Conservation (phyloP, 2,113 vertebrate genomes). For the Zingel zingel region DNA sequence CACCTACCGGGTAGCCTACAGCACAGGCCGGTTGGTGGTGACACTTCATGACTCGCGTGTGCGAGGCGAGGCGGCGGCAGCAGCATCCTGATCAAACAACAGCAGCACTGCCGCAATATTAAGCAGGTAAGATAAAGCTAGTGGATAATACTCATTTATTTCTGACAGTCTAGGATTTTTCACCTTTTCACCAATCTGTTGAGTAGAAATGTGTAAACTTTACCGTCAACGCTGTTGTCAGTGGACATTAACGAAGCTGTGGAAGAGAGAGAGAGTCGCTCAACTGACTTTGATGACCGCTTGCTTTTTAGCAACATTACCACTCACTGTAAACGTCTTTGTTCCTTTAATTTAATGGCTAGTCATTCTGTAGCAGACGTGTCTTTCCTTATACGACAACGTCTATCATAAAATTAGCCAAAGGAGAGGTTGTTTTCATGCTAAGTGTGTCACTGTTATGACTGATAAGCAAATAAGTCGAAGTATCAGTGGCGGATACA, state of each 20-base stretch:
- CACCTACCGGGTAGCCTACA: conserved; percentile 72
- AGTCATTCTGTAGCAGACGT: conserved; percentile 3
- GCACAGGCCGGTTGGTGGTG: neutral
- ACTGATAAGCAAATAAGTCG: neutral
- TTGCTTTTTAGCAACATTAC: neutral
- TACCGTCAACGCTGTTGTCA: neutral
- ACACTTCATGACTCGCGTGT: conserved; percentile 43
- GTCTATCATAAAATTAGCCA: conserved; percentile 7
- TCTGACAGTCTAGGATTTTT: neutral
- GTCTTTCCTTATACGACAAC: neutral
- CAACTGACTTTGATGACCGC: conserved; percentile 41
- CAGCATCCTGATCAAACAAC: conserved; percentile 54
- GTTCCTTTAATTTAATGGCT: neutral
- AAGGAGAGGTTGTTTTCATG: conserved; percentile 35
- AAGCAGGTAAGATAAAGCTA: conserved; percentile 78
- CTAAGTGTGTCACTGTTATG: neutral
- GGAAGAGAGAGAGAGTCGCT: conserved; percentile 9
- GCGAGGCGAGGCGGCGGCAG: conserved; percentile 56
- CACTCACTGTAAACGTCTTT: neutral
- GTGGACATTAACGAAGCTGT: conserved; percentile 15
- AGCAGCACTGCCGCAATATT: conserved; percentile 38
- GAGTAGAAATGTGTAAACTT: conserved; percentile 25
- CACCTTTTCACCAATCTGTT: neutral
- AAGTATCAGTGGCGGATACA: neutral
- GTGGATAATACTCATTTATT: neutral